Evolutionary conservation across 1,140 invertebrate species (phyloP), one percentile per base, ranked within the genome.

Genomic region (Sarcophaga bullata): DNA sequence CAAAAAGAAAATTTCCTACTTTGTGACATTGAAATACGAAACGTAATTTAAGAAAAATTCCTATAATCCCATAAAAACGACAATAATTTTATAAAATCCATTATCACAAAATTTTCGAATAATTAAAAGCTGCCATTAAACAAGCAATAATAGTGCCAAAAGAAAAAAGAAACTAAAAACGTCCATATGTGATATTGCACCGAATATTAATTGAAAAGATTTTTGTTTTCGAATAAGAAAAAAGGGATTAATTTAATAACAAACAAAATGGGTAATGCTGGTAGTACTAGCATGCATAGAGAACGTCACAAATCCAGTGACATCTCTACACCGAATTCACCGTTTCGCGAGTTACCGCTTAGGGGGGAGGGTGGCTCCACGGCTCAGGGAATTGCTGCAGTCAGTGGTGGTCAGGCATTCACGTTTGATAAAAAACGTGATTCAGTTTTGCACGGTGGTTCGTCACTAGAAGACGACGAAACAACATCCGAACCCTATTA

Each of bases 381-480:
- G 80, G 84, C 82, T 17, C 84, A 83, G 11, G 86, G 82, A 46
- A 52, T 25, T 15, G 80, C 75, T 2, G 78, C 73, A 4, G 62
- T 76, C 6, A 73, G 58, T 68, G 95, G 96, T 86, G 95, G 94
- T 75, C 95, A 96, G 91, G 95, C 95, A 72, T 97, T 97, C 91
- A 92, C 94, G 52, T 97, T 97, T 91, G 95, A 96, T 87, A 96
- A 96, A 89, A 95, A 95, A 90, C 75, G 48, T 49, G 81, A 91
- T 81, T 86, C 86, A 90, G 85, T 91, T 89, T 86, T 89, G 84
- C 87, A 86, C 84, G 88, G 86, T 84, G 88, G 87, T 84, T 88
- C 85, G 85, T 89, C 86, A 83, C 86, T 87, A 83, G 96, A 97
- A 86, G 95, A 96, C 87, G 95, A 96, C 85, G 88, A 89, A 82